phyloP scores from a whole-genome alignment of 2,797 vertebrate species.

The Danio jaintianensis region DNA sequence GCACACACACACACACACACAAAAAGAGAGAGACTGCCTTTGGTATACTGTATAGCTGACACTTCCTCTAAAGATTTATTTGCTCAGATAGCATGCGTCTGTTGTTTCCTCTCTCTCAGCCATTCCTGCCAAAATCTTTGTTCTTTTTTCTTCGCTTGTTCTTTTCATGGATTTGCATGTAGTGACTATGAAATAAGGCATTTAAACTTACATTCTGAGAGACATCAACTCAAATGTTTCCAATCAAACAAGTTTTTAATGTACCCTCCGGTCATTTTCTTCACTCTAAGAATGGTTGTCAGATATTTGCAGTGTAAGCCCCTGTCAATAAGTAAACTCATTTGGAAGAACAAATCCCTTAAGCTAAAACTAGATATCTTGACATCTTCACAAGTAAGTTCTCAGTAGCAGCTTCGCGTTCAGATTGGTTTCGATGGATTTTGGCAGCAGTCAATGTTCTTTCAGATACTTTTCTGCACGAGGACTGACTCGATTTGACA shows the following conservation, averaged over 20 bases:
- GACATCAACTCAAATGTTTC: conserved; percentile 4
- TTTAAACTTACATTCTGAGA: conserved; percentile 41
- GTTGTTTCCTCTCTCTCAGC: conserved; percentile 22
- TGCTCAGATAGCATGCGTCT: conserved; percentile 24
- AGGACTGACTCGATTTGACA: neutral
- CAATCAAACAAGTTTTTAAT: neutral
- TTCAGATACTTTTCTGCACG: neutral
- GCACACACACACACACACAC: too few relatives aligned
- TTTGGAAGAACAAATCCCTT: conserved; percentile 8
- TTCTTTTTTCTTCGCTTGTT: conserved; percentile 43
- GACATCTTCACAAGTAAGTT: neutral
- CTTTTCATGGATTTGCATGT: conserved; percentile 42
- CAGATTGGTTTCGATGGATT: conserved; percentile 25
- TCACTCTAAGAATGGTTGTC: neutral
- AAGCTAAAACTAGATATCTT: neutral
- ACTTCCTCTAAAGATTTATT: conserved; percentile 57
- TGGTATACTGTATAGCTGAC: conserved; percentile 7
- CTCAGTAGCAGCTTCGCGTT: neutral
- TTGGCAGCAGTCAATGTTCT: conserved; percentile 6
- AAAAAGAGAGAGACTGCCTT: too few relatives aligned
- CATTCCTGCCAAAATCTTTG: conserved; percentile 55
- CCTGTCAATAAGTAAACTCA: conserved; percentile 15
- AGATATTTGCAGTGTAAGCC: neutral
- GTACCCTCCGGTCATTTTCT: neutral
- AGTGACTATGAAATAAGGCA: conserved; percentile 49